Evolutionary conservation across 2,113 vertebrate genomes (phyloP).

Genomic region (Halcyon senegalensis): DNA sequence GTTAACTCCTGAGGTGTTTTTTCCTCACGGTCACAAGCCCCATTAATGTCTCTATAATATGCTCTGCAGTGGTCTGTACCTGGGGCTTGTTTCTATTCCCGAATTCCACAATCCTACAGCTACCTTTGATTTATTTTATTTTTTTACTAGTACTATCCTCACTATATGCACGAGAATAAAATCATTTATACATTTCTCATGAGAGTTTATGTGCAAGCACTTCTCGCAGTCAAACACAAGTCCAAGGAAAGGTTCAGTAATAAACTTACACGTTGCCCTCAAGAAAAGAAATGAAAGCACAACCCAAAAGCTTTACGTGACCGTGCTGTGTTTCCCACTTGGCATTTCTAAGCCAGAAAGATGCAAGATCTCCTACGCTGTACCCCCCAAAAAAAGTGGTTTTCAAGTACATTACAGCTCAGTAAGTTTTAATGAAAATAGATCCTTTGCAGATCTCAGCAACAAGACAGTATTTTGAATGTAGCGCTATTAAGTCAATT

Average conservation of each 20-base stretch:
- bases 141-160: neutral
- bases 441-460: neutral
- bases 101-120: neutral
- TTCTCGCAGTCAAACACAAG: neutral
- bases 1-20: slow-evolving; percentile 24
- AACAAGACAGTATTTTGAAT: neutral
- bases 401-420: neutral
- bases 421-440: neutral
- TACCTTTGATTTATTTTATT: neutral
- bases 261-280: neutral
- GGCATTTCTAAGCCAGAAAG: neutral
- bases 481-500: neutral
- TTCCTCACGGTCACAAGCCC: neutral
- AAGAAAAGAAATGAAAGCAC: neutral
- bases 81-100: neutral
- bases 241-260: neutral
- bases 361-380: neutral
- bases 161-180: neutral
- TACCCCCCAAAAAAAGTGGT: neutral
- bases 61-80: neutral
- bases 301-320: neutral
- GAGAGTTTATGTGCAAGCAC: neutral
- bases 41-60: neutral
- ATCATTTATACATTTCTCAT: neutral
- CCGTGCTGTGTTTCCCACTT: neutral